Evolutionary conservation across 2,113 vertebrate genomes (phyloP).

Genomic region (Dicentrarchus labrax): DNA sequence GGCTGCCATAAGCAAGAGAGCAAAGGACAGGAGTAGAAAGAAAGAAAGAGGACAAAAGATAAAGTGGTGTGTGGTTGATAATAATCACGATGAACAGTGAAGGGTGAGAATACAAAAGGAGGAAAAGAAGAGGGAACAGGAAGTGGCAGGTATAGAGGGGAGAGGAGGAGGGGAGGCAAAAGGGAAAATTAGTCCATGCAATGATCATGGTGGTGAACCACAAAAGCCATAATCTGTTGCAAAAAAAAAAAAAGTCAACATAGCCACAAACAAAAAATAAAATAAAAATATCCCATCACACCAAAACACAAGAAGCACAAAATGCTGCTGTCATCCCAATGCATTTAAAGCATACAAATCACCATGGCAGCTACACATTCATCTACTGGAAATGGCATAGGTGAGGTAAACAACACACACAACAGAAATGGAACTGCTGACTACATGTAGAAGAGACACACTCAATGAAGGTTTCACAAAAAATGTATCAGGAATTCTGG

Average conservation of each 20-base stretch:
- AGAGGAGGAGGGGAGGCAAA: conserved; percentile 70
- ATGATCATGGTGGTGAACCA: conserved; percentile 86
- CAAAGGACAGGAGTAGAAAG: conserved; percentile 72
- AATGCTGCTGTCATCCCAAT: conserved; percentile 64
- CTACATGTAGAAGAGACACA: conserved; percentile 22
- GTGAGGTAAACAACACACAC: conserved; percentile 50
- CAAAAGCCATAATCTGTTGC: conserved; percentile 78
- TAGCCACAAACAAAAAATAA: conserved; percentile 46
- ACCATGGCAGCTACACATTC: conserved; percentile 73
- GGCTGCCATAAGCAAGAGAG: conserved; percentile 87
- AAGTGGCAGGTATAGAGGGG: conserved; percentile 44
- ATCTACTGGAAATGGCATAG: conserved; percentile 63
- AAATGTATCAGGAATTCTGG: neutral
- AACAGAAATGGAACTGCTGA: conserved; percentile 63
- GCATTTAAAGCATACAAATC: conserved; percentile 75
- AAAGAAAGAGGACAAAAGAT: conserved; percentile 57
- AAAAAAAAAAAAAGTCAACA: conserved; percentile 61
- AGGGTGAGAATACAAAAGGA: conserved; percentile 68
- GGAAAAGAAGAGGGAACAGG: conserved; percentile 46
- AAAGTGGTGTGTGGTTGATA: conserved; percentile 66
- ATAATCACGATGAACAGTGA: conserved; percentile 74
- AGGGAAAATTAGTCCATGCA: conserved; percentile 89
- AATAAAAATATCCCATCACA: conserved; percentile 55
- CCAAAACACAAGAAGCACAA: conserved; percentile 70
- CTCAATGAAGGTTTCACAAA: neutral